Evolutionary conservation across 2,888 invertebrate genomes (phyloP), one percentile per base, ranked within the genome.

Genomic region (Sipha maydis): DNA sequence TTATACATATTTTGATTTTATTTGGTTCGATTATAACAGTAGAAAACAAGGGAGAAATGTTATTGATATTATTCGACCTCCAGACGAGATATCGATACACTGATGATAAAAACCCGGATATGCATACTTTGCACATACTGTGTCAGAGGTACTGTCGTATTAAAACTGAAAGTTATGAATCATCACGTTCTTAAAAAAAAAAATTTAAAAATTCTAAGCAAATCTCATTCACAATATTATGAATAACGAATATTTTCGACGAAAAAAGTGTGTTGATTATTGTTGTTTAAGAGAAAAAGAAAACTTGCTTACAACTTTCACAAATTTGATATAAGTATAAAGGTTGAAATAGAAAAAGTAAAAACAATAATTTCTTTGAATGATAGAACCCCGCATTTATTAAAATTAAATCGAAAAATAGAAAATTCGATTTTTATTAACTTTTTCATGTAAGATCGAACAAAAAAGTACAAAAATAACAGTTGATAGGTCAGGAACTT

Each of bases 151-250:
- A 61, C 61, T 83, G 61, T 76, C n/a, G 19, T 76, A 61, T 76
- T 84, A 38, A 84, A 76, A 76, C 28, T 61, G 75, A 84, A 76
- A 76, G 76, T 76, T 28, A 41, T 84, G 84, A 84, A 76, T 84
- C 84, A 84, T 76, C 76, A 41, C 21, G 76, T 84, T 61, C 41
- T 41, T 21, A 41, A 84, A 84, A 56, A 84, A 76, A 56, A 61
- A 83, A 14, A 48, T 48, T 48, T 48, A 48, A 25, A 75, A 28
- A 21, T 28, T 21, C 17, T 31, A 0, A n/a, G 21, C 34, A 19
- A 38, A 84, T 28, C 61, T 75, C 56, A 75, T 83, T 83, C 56
- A 19, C 56, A 75, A 56, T 48, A 25, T 61, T 61, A 56, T 83
- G 48, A 73, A 83, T 61, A 75, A 75, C 75, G 28, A 75, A 61